phyloP scores from a whole-genome alignment of 1,140 invertebrate genomes.

The Elysia chlorotica region DNA sequence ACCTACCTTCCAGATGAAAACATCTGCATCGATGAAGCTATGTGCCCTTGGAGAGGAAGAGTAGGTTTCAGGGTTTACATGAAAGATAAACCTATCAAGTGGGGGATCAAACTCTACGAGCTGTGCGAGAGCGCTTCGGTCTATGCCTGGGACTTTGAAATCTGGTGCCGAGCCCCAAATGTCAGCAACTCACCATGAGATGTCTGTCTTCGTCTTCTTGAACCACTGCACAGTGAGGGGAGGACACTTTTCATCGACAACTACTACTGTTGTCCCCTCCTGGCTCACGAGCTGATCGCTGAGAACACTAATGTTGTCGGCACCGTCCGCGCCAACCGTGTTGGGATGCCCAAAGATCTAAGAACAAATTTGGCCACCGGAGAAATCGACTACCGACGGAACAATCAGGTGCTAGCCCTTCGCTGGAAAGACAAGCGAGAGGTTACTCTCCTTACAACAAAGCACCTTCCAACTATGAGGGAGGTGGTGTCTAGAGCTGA shows the following conservation, averaged over 20 bases:
- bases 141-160: slow-evolving; percentile 28
- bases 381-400: background rate
- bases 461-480: background rate
- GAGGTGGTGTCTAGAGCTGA: background rate
- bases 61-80: slow-evolving; percentile 31
- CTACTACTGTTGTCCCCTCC: slow-evolving; percentile 26
- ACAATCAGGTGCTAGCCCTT: background rate
- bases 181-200: slow-evolving; percentile 2
- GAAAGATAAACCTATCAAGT: slow-evolving; percentile 39
- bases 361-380: background rate
- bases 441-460: background rate
- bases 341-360: slow-evolving; percentile 1
- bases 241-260: slow-evolving; percentile 24
- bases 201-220: background rate
- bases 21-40: slow-evolving; percentile 38
- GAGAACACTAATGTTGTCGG: background rate
- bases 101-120: slow-evolving; percentile 38
- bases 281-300: background rate
- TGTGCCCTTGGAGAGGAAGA: slow-evolving; percentile 26
- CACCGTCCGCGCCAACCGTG: slow-evolving; percentile 4
- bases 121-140: slow-evolving; percentile 27
- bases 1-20: slow-evolving; percentile 4
- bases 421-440: background rate
- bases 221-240: background rate
- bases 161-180: slow-evolving; percentile 23